Evolutionary conservation across 2,797 vertebrate species (phyloP), one percentile per base, ranked within the genome.

Genomic region (Epinephelus awoara): DNA sequence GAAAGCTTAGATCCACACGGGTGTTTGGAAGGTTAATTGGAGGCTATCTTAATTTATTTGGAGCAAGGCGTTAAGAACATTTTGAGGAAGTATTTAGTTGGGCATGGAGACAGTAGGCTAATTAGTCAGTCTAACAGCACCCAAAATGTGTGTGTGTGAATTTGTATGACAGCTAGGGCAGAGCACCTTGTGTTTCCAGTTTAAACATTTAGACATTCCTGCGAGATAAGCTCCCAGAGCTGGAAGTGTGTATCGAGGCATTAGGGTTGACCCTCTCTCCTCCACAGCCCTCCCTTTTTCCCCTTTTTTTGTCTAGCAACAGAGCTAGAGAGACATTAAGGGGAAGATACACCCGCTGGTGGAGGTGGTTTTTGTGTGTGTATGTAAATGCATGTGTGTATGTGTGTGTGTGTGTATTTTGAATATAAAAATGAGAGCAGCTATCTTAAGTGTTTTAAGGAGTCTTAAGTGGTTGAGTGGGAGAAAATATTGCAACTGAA

Each of bases 171-270:
- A 88, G 80, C 77, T 38, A 73, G 80, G 85, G 80, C 83, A 87
- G 85, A 89, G 80, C 77, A 90, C 89, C 85, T 86, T 82, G 83
- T 92, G 89, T 89, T 92, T 91, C 85, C 82, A 93, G 77, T 93
- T 93, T 92, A 94, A 93, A 94, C 91, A 94, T 92, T 94, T 90
- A 84, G 89, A 94, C 92, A 95, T 94, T 94, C 93, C 91, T 89
- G 74, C 69, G 38, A 85, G 90, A 94, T 93, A 93, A 94, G 92
- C 88, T 89, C 66, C 87, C 67, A 57, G 67, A 89, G 86, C 27
- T 29, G 87, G 85, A 92, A 85, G 86, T 90, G 86, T 88, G 80
- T 82, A 79, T 72, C 25, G 58, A 90, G 77, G 61, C 82, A 89
- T 90, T 88, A 85, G 47, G 64, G 66, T 40, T 73, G 73, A 91